phyloP scores from a whole-genome alignment of 2,113 vertebrate genomes.

The Oxygymnocypris stewartii region DNA sequence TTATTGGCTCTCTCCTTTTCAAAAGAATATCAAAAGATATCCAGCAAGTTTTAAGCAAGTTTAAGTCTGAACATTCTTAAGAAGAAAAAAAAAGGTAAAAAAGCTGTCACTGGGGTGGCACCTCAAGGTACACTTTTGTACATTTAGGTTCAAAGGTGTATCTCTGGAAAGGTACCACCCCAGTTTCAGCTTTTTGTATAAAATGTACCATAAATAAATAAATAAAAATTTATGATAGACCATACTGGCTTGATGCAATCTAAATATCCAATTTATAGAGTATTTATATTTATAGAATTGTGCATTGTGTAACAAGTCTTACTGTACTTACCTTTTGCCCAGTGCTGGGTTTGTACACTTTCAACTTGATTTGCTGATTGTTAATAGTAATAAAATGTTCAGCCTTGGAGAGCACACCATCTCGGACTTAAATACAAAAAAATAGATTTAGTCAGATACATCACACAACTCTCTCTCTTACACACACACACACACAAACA shows the following conservation, averaged over 20 bases:
- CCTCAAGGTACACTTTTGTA: too few relatives aligned
- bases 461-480: background rate
- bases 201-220: background rate
- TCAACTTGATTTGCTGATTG: conserved; percentile 66
- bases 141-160: too few relatives aligned
- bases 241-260: background rate
- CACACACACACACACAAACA: too few relatives aligned
- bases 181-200: too few relatives aligned
- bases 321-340: background rate
- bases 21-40: background rate
- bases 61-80: too few relatives aligned
- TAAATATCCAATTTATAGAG: background rate
- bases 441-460: background rate
- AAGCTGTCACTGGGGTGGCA: too few relatives aligned
- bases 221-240: background rate
- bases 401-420: conserved; percentile 73
- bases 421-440: conserved; percentile 71
- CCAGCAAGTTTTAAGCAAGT: background rate
- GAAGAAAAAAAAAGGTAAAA: too few relatives aligned
- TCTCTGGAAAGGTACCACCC: too few relatives aligned
- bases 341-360: conserved; percentile 22
- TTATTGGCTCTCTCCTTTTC: background rate
- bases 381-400: conserved; percentile 72
- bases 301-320: too few relatives aligned
- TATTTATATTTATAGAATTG: too few relatives aligned